Evolutionary conservation across 2,113 vertebrate species (phyloP), one percentile per base, ranked within the genome.

Genomic region (Zosterops borbonicus): DNA sequence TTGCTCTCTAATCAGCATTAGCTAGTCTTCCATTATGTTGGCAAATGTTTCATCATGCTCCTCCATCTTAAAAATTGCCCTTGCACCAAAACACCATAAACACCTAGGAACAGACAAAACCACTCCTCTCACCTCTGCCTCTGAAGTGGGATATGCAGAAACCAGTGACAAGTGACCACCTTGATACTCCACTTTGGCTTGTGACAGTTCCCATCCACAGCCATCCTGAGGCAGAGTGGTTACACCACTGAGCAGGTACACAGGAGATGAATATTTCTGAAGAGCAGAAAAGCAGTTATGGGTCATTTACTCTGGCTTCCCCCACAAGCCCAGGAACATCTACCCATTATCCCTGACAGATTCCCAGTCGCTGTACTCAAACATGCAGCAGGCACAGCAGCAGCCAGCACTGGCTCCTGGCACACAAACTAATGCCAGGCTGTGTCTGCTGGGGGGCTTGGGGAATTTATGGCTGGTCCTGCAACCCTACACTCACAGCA

Each of bases 21-120:
- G 55, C 71, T 87, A 73, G 31, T 82, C 77, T 92, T 93, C 91
- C 70, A 85, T 96, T 95, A 91, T 77, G 37, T 0, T 94, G 93
- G 68, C 84, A 91, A 91, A 77, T 14, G 41, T 18, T 94, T 84
- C 92, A 95, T 33, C 60, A 64, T 5, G 21, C 63, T 90, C 25
- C 82, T 90, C 77, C 41, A 21, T 46, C 82, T 87, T 77, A 71
- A 83, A 95, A 81, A 69, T 4, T 76, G 17, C 46, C 62, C 69
- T 86, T 29, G 4, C 71, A 90, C 62, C 55, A 35, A 41, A 87
- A n/a, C 59, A 79, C 9, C 64, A 46, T 37, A 52, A 79, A 74
- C 47, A 47, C 27, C 41, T 46, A 75, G 55, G 71, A 92, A 62
- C 2, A 31, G 55, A 47, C 63, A 95, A 56, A 80, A 42, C 19